Conservation (phyloP, 2,113 vertebrate genomes). For the Stigmatopora argus region DNA sequence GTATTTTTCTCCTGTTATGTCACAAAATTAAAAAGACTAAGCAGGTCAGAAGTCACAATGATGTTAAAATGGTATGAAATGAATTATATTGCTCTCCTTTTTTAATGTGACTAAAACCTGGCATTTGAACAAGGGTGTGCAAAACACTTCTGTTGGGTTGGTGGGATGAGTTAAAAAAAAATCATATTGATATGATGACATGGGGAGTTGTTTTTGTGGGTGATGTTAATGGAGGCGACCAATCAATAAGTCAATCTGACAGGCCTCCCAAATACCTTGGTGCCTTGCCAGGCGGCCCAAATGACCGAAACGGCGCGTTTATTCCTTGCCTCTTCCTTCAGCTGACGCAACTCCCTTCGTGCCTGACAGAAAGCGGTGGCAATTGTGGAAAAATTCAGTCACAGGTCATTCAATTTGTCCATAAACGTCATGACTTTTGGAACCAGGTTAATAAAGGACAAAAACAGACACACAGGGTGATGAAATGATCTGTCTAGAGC, state of each 20-base stretch:
- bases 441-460: constrained; percentile 19
- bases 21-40: no score
- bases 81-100: not conserved
- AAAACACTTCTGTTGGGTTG: not conserved
- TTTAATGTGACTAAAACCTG: not conserved
- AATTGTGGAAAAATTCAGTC: constrained; percentile 69
- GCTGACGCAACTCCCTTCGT: constrained; percentile 90
- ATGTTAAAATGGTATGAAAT: not conserved
- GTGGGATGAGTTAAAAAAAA: not conserved
- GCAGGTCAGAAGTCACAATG: not conserved
- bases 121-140: not conserved
- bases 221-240: constrained; percentile 43
- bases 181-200: constrained; percentile 14
- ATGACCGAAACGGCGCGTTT: constrained; percentile 96
- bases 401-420: not conserved
- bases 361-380: constrained; percentile 75
- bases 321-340: constrained; percentile 93
- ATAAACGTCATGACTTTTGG: not conserved
- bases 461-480: not conserved
- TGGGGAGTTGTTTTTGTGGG: not conserved
- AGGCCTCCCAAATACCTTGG: constrained; percentile 86
- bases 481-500: not conserved
- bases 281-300: constrained; percentile 98
- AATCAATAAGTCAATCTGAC: constrained; percentile 52
- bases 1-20: no score